A percentile compares a stretch with the other conserved stretches of the same genome.
These are phyloP conservation scores for Corythornis madagascariensis DNA, from an alignment of 2,113 vertebrate genomes.

Conservation along the genomic window DNA sequence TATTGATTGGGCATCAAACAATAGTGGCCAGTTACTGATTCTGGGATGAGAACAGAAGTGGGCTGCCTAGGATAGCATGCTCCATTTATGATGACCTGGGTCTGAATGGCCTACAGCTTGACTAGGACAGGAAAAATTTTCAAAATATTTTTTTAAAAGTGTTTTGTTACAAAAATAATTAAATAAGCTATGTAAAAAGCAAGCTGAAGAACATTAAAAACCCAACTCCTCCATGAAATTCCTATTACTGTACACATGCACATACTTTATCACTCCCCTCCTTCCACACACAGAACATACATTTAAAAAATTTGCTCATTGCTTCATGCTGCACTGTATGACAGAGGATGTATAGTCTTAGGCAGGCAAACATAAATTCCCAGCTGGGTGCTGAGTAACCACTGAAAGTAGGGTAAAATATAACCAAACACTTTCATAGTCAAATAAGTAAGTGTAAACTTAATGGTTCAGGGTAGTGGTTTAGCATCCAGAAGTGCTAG, in stretches of 20 bases:
- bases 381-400: not conserved
- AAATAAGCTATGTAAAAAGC: not conserved
- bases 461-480: not conserved
- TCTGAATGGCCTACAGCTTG: not conserved
- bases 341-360: not conserved
- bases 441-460: not conserved
- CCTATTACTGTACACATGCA: not conserved
- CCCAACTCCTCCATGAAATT: not conserved
- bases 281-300: not conserved
- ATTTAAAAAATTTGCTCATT: not conserved
- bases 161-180: not conserved
- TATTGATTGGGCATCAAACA: not conserved
- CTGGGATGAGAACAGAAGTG: not conserved
- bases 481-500: not conserved
- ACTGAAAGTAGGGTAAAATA: not conserved
- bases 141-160: not conserved
- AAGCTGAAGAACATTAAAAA: not conserved
- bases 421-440: not conserved
- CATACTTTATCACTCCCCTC: not conserved
- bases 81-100: not conserved
- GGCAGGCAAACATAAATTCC: constrained; percentile 26
- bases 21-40: not conserved
- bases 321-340: not conserved
- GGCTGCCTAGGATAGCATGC: not conserved
- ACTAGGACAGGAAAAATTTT: not conserved